Evolutionary conservation across 2,797 vertebrate species (phyloP).

Genomic region (Malacoraja senta): DNA sequence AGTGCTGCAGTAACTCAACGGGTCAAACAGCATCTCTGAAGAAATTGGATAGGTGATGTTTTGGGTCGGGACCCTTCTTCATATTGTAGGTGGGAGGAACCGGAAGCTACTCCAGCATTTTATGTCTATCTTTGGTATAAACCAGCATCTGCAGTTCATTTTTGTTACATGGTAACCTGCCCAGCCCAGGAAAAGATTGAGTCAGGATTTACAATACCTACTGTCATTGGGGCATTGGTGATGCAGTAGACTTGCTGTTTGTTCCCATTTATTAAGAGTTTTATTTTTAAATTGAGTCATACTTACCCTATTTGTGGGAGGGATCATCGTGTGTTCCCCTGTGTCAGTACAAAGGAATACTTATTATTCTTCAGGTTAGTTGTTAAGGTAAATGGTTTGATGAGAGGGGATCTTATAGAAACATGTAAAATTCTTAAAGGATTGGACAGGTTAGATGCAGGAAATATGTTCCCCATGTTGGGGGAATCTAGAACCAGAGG

Average conservation of each 20-base stretch:
- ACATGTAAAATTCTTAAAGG: too few species aligned
- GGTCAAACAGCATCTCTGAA: too few species aligned
- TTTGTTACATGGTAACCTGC: neutral
- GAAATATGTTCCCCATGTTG: too few species aligned
- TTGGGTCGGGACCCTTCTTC: too few species aligned
- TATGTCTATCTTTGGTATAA: too few species aligned
- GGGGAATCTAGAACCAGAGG: too few species aligned
- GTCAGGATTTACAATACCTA: neutral
- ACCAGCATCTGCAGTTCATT: too few species aligned
- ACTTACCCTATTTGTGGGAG: neutral
- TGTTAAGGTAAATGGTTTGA: neutral
- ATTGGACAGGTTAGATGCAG: too few species aligned
- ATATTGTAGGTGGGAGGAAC: too few species aligned
- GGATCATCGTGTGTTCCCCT: neutral
- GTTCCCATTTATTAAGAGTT: neutral
- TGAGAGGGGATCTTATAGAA: neutral
- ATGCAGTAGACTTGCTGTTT: neutral
- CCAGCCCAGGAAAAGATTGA: neutral
- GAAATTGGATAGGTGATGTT: too few species aligned
- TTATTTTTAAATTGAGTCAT: neutral
- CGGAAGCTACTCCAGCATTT: too few species aligned
- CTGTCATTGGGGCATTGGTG: neutral
- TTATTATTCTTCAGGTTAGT: neutral
- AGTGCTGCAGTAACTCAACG: too few species aligned
- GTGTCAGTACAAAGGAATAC: neutral